Percentiles rank a stretch among this genome's conserved stretches.
phyloP scores from a whole-genome alignment of 2,113 vertebrate species.

The Carettochelys insculpta region DNA sequence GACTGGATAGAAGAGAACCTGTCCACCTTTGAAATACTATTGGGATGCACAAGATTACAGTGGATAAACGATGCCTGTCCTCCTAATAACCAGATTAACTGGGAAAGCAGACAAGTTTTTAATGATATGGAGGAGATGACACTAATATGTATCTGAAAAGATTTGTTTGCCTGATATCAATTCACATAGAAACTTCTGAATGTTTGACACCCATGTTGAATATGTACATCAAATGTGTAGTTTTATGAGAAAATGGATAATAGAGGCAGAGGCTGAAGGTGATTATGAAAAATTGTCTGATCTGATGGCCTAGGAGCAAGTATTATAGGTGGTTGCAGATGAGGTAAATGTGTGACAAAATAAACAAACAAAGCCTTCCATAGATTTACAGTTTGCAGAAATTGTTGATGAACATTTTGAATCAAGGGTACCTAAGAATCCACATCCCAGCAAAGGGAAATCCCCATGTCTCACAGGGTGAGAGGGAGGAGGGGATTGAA shows the following conservation, averaged over 20 bases:
- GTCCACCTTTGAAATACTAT: background rate
- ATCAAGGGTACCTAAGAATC: no score
- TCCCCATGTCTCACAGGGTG: background rate
- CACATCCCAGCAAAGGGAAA: background rate
- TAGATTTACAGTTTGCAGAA: background rate
- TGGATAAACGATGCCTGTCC: background rate
- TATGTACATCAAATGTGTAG: background rate
- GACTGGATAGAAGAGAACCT: background rate
- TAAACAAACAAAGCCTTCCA: background rate
- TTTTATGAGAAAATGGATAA: background rate
- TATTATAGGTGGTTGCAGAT: background rate
- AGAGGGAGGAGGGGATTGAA: background rate
- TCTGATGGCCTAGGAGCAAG: background rate
- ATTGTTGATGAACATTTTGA: no score
- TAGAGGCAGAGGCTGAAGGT: background rate
- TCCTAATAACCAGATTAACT: background rate
- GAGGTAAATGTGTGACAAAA: background rate
- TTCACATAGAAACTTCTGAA: background rate
- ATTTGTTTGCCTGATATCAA: background rate
- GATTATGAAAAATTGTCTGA: background rate
- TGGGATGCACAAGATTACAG: background rate
- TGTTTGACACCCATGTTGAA: background rate
- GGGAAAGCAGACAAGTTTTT: background rate
- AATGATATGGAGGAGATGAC: background rate
- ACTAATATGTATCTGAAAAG: background rate